phyloP scores from a whole-genome alignment of 1,140 invertebrate species.

The Lerema accius region DNA sequence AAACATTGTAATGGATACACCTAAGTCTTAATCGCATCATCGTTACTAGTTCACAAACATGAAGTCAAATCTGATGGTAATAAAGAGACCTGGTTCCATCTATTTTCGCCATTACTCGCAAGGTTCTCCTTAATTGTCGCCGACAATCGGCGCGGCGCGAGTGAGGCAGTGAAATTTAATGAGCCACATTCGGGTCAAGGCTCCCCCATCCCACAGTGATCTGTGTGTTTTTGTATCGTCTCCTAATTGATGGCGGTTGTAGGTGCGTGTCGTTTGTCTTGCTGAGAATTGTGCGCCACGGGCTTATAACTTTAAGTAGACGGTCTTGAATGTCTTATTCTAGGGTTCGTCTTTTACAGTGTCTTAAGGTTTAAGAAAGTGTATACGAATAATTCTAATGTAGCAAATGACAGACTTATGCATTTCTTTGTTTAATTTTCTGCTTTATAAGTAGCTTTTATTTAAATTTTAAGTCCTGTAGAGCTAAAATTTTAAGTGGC shows the following conservation, averaged over 20 bases:
- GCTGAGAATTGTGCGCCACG: not conserved
- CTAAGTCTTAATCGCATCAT: not conserved
- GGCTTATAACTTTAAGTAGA: not conserved
- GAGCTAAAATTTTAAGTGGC: too few relatives aligned
- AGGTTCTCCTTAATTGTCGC: conserved; percentile 60
- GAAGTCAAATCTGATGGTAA: conserved; percentile 53
- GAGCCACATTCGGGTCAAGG: conserved; percentile 67
- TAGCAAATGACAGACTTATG: too few relatives aligned
- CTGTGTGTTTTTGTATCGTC: conserved; percentile 37
- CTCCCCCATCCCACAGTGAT: conserved; percentile 41
- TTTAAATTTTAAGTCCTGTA: too few relatives aligned
- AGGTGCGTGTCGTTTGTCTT: not conserved
- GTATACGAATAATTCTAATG: too few relatives aligned
- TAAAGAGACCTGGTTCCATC: conserved; percentile 47
- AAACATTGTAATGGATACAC: not conserved
- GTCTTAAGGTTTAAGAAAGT: too few relatives aligned
- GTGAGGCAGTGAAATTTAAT: conserved; percentile 63
- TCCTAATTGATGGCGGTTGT: conserved; percentile 35
- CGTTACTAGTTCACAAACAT: conserved; percentile 34
- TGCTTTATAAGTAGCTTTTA: too few relatives aligned
- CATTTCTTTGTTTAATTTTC: too few relatives aligned
- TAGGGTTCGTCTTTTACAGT: too few relatives aligned
- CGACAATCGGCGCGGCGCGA: conserved; percentile 53
- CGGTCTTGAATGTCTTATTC: too few relatives aligned
- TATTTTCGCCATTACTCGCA: conserved; percentile 47